These are phyloP conservation scores for Sinocyclocheilus grahami DNA, from an alignment of 2,113 vertebrate genomes.

Conservation along the genomic window DNA sequence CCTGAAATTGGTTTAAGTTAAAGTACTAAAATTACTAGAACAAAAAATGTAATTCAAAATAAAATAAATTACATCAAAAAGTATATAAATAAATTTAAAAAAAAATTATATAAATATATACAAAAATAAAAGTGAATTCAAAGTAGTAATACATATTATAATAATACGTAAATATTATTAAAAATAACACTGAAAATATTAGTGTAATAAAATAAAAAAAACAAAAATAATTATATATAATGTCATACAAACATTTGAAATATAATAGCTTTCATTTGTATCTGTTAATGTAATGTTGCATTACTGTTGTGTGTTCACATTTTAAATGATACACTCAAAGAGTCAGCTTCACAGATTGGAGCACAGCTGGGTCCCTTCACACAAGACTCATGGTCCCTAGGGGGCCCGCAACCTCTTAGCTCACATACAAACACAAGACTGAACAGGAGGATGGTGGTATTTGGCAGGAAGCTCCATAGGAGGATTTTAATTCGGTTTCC, in stretches of 20 bases:
- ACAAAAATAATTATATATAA: neutral
- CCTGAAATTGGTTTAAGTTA: neutral
- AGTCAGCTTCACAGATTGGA: slow-evolving; percentile 68
- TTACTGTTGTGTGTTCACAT: neutral
- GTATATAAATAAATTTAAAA: no score
- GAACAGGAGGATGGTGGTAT: slow-evolving; percentile 28
- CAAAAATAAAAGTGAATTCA: neutral
- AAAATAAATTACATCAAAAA: neutral
- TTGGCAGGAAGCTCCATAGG: slow-evolving; percentile 24
- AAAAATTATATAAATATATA: neutral
- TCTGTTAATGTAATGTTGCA: neutral
- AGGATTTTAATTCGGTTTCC: slow-evolving; percentile 22
- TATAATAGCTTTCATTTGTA: neutral
- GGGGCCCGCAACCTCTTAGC: slow-evolving; percentile 2
- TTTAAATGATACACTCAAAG: slow-evolving; percentile 68
- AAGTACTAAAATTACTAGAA: neutral
- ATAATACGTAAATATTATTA: neutral
- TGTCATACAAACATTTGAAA: neutral
- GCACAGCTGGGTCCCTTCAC: slow-evolving; percentile 72
- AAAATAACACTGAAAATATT: neutral
- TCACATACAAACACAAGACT: slow-evolving; percentile 55
- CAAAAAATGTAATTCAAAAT: no score
- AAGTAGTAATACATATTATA: neutral
- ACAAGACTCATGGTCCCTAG: slow-evolving; percentile 25
- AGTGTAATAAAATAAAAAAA: no score